Evolutionary conservation across 1,140 invertebrate genomes (phyloP).

Genomic region (Caerostris darwini): DNA sequence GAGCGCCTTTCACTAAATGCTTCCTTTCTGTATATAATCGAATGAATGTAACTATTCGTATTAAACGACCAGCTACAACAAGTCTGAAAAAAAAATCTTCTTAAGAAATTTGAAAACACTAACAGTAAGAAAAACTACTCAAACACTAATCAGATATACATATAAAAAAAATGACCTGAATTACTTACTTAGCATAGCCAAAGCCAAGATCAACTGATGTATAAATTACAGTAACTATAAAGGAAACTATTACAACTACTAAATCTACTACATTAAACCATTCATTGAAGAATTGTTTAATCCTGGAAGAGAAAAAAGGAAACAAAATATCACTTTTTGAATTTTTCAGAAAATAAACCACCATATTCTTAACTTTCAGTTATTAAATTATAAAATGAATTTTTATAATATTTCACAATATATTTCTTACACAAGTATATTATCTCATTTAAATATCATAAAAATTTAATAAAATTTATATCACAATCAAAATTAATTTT

Average conservation of each 20-base stretch:
- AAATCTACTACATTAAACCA: constrained; percentile 83
- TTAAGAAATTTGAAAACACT: too few relatives aligned
- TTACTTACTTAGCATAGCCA: constrained; percentile 78
- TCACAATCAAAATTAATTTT: too few relatives aligned
- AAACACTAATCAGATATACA: too few relatives aligned
- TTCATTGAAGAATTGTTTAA: constrained; percentile 81
- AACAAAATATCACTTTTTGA: not conserved
- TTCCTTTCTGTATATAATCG: constrained; percentile 83
- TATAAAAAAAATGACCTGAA: not conserved
- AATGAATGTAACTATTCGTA: constrained; percentile 83
- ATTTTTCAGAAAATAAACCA: too few relatives aligned
- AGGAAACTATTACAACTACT: constrained; percentile 82
- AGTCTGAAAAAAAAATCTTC: constrained; percentile 80
- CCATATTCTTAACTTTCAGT: too few relatives aligned
- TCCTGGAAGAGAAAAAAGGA: constrained; percentile 78
- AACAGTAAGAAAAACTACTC: too few relatives aligned
- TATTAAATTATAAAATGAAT: too few relatives aligned
- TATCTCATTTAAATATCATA: too few relatives aligned
- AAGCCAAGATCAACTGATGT: constrained; percentile 79
- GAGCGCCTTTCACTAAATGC: constrained; percentile 82
- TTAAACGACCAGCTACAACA: constrained; percentile 82
- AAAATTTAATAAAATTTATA: too few relatives aligned
- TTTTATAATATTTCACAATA: too few relatives aligned
- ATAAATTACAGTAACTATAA: constrained; percentile 82
- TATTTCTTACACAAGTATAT: too few relatives aligned